Percentiles rank a stretch among this genome's conserved stretches.
Evolutionary conservation across 2,888 invertebrate species (phyloP).

Genomic region (Melieria omissa): DNA sequence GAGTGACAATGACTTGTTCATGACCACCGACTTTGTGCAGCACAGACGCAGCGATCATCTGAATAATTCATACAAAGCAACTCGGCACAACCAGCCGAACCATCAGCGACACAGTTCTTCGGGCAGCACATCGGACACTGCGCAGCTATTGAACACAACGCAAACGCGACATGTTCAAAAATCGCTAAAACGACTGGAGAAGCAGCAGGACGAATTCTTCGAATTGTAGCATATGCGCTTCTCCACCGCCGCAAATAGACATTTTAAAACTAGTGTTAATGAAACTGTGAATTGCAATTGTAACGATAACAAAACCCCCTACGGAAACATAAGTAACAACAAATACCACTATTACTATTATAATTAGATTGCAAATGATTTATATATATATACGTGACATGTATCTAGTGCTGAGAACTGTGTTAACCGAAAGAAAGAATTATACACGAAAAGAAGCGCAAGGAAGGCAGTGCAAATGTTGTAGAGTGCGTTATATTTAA

Average conservation of each 20-base stretch:
- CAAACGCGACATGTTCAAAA: slow-evolving; percentile 83
- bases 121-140: slow-evolving; percentile 69
- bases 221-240: slow-evolving; percentile 81
- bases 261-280: slow-evolving; percentile 21
- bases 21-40: slow-evolving; percentile 57
- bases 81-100: slow-evolving; percentile 54
- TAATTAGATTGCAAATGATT: too few relatives aligned
- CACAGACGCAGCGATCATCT: slow-evolving; percentile 57
- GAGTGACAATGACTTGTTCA: slow-evolving; percentile 62
- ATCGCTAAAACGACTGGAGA: slow-evolving; percentile 83
- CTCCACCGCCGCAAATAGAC: slow-evolving; percentile 19
- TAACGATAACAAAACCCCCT: background rate
- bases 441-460: too few relatives aligned
- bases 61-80: slow-evolving; percentile 61
- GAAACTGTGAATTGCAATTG: slow-evolving; percentile 7
- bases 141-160: slow-evolving; percentile 73
- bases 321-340: too few relatives aligned
- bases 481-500: too few relatives aligned
- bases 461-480: too few relatives aligned
- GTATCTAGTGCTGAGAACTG: background rate
- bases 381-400: too few relatives aligned
- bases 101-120: slow-evolving; percentile 65
- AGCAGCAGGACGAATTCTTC: slow-evolving; percentile 89
- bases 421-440: background rate
- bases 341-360: too few relatives aligned